Percentiles rank a stretch among this genome's conserved stretches.
These are phyloP conservation scores for Chondrosia reniformis DNA, from an alignment of 37 sponge, comb jelly and placozoan genomes.

Conservation along the genomic window DNA sequence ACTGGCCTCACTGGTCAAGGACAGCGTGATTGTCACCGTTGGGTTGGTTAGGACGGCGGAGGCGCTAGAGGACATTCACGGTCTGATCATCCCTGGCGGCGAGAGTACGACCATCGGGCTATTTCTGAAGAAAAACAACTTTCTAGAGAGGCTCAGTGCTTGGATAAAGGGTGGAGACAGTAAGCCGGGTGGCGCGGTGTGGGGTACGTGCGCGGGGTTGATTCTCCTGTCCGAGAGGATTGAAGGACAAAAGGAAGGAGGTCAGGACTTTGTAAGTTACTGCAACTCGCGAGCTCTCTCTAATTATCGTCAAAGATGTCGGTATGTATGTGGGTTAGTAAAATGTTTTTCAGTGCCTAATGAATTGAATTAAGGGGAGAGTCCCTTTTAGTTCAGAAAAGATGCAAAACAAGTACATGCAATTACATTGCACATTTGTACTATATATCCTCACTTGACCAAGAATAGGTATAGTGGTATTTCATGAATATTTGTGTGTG, in stretches of 20 bases:
- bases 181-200: slow-evolving; percentile 35
- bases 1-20: background rate
- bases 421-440: no score
- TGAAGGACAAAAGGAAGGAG: slow-evolving; percentile 61
- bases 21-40: slow-evolving; percentile 24
- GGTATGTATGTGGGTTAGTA: no score
- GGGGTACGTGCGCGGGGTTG: slow-evolving; percentile 82
- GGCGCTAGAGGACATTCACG: slow-evolving; percentile 44
- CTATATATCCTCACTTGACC: no score
- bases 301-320: no score
- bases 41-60: slow-evolving; percentile 30
- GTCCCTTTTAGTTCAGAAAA: no score
- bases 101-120: slow-evolving; percentile 80
- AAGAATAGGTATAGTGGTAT: no score
- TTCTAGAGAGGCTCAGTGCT: slow-evolving; percentile 33
- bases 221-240: slow-evolving; percentile 57
- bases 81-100: slow-evolving; percentile 75
- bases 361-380: no score
- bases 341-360: no score
- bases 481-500: background rate
- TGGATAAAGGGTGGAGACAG: slow-evolving; percentile 19
- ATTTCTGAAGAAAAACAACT: slow-evolving; percentile 53
- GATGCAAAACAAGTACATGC: no score
- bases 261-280: slow-evolving; percentile 61
- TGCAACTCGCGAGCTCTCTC: no score